Evolutionary conservation across 2,113 vertebrate genomes (phyloP).

Genomic region (Galbula dea): DNA sequence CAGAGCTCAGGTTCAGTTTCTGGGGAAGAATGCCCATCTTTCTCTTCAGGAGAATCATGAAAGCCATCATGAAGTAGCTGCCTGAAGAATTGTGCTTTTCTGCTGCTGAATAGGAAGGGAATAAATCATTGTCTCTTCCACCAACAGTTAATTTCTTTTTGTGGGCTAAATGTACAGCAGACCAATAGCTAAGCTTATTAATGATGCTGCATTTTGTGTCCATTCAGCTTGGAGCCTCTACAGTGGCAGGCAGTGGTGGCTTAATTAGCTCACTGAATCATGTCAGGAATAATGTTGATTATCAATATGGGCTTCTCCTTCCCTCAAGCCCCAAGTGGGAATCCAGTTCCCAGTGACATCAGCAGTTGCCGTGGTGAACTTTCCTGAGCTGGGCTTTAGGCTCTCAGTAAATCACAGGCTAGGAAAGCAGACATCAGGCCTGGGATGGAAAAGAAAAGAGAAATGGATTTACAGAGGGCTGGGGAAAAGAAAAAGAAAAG

Average conservation of each 20-base stretch:
- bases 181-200: background rate
- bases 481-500: no score
- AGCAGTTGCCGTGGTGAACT: constrained; percentile 57
- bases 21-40: background rate
- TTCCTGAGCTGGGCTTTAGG: constrained; percentile 42
- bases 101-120: background rate
- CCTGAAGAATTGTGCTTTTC: background rate
- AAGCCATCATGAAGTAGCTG: background rate
- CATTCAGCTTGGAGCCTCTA: background rate
- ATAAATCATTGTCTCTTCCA: background rate
- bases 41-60: background rate
- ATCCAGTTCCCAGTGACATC: constrained; percentile 31
- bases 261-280: constrained; percentile 21
- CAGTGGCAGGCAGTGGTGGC: background rate
- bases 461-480: background rate
- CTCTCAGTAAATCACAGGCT: constrained; percentile 30
- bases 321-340: background rate
- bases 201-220: background rate
- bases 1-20: background rate
- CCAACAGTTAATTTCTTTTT: background rate
- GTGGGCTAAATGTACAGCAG: background rate
- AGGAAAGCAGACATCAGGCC: background rate
- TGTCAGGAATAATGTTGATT: constrained; percentile 17
- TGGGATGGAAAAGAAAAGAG: background rate
- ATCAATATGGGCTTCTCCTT: constrained; percentile 3